Conservation (phyloP, 2,113 vertebrate genomes). For the Callorhinus ursinus region DNA sequence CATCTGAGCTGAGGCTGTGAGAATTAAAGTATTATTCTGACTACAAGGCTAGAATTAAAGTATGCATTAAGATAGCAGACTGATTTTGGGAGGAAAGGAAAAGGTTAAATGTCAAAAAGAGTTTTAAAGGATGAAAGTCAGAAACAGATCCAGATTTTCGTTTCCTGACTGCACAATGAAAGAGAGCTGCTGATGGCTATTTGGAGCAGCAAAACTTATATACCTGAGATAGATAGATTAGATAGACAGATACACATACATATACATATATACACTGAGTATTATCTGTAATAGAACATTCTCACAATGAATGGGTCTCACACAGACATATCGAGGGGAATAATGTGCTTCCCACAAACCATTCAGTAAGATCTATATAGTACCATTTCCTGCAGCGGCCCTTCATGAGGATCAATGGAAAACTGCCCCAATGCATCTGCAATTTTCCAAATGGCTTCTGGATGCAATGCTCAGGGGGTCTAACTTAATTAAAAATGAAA, state of each 20-base stretch:
- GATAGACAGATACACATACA: neutral
- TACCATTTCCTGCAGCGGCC: neutral
- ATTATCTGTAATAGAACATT: neutral
- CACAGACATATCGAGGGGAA: fast-evolving
- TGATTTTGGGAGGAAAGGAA: neutral
- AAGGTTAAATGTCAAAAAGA: neutral
- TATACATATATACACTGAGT: neutral
- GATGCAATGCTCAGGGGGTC: neutral
- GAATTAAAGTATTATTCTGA: neutral
- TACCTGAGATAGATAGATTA: neutral
- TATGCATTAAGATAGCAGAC: neutral
- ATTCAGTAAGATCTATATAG: neutral
- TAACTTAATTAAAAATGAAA: neutral
- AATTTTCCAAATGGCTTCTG: neutral
- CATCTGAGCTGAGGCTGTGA: neutral
- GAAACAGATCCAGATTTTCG: neutral
- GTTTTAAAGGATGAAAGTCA: neutral
- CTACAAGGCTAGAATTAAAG: neutral
- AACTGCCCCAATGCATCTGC: neutral
- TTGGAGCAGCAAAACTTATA: neutral
- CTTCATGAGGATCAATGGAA: neutral
- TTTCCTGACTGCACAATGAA: neutral
- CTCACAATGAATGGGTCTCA: fast-evolving
- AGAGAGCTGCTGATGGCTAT: too few species aligned
- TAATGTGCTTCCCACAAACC: neutral